These are phyloP conservation scores for Arizona elegans DNA, from an alignment of 2,113 vertebrate genomes.

Conservation along the genomic window DNA sequence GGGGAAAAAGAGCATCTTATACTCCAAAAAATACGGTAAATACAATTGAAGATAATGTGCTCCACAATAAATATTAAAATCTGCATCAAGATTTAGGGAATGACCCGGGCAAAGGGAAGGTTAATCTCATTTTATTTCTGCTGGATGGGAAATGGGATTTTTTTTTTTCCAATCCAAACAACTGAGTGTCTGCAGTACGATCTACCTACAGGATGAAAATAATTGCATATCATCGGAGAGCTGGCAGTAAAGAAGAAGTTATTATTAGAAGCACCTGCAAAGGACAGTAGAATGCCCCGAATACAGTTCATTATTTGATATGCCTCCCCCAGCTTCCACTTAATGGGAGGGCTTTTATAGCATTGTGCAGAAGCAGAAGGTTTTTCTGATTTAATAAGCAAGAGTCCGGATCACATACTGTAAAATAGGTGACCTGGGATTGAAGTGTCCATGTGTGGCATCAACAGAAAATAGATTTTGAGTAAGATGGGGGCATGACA, in stretches of 20 bases:
- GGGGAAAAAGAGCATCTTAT: no score
- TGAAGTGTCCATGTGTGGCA: neutral
- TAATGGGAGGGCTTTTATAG: neutral
- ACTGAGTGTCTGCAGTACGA: conserved; percentile 26
- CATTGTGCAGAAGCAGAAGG: neutral
- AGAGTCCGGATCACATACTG: neutral
- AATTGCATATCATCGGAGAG: conserved; percentile 34
- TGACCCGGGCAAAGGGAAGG: neutral
- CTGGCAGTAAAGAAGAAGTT: conserved; percentile 6
- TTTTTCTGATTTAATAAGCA: conserved; percentile 24
- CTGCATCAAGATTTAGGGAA: neutral
- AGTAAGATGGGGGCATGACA: neutral
- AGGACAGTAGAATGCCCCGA: neutral
- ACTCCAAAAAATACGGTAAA: neutral
- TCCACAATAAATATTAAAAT: neutral
- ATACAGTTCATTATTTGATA: neutral
- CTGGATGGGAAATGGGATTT: conserved; percentile 11
- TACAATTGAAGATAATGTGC: neutral
- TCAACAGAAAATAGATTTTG: neutral
- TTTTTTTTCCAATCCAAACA: conserved; percentile 2
- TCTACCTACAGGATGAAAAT: neutral
- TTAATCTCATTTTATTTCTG: conserved; percentile 3
- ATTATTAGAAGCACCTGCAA: conserved; percentile 30
- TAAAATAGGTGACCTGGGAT: neutral
- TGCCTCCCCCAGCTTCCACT: neutral